These are phyloP conservation scores for Panagrolaimus sp. DNA, from an alignment of 1,140 invertebrate species.

Conservation along the genomic window DNA sequence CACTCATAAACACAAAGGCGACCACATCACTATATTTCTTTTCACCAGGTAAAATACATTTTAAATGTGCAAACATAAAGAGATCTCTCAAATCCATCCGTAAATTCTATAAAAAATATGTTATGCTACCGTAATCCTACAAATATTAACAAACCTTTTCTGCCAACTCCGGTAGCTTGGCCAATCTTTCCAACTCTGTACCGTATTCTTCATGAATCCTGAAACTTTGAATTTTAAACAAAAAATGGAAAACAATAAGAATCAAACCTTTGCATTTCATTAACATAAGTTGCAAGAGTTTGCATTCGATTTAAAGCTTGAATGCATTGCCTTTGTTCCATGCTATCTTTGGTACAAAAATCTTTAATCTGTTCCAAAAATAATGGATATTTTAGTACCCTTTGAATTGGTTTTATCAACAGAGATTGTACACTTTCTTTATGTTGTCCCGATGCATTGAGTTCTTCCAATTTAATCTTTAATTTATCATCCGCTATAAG, in stretches of 20 bases:
- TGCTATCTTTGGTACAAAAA: constrained; percentile 80
- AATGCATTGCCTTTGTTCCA: constrained; percentile 75
- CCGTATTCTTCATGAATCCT: constrained; percentile 90
- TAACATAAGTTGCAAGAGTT: constrained; percentile 95
- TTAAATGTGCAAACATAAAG: constrained; percentile 40
- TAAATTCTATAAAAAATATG: constrained; percentile 14
- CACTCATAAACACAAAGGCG: constrained; percentile 40
- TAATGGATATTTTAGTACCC: constrained; percentile 93
- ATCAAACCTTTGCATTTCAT: constrained; percentile 97
- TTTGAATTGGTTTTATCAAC: constrained; percentile 96
- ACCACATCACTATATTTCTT: constrained; percentile 33
- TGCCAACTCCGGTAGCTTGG: not conserved
- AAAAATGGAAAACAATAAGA: no score
- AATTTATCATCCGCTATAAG: constrained; percentile 85
- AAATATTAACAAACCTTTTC: not conserved
- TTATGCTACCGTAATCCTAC: not conserved
- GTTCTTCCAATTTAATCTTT: constrained; percentile 83
- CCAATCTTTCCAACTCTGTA: not conserved
- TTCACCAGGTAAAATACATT: constrained; percentile 33
- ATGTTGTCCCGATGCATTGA: constrained; percentile 90
- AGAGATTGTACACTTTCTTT: constrained; percentile 94
- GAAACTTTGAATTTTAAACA: no score
- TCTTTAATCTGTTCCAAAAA: constrained; percentile 87
- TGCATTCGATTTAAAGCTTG: constrained; percentile 92
- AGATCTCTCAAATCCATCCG: constrained; percentile 37